Evolutionary conservation across 2,888 invertebrate genomes (phyloP).

Genomic region (Lithophane socia): DNA sequence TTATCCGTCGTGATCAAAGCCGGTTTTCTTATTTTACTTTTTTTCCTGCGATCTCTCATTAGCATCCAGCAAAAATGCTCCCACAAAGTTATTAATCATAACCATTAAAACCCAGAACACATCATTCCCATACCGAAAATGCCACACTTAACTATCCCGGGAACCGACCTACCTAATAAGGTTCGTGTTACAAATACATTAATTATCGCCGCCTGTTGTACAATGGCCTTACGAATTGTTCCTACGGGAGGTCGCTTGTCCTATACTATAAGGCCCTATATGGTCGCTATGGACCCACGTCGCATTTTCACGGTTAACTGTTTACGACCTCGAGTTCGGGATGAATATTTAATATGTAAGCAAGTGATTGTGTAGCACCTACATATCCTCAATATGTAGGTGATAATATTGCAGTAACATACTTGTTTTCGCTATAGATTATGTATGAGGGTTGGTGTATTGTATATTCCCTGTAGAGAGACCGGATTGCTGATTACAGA

Average conservation of each 20-base stretch:
- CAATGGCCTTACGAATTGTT: constrained; percentile 69
- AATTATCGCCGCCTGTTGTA: constrained; percentile 71
- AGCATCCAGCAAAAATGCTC: constrained; percentile 14
- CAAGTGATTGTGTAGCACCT: constrained; percentile 57
- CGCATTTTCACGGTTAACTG: constrained; percentile 71
- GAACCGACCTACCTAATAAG: constrained; percentile 71
- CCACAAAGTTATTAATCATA: constrained; percentile 40
- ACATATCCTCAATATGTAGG: constrained; percentile 51
- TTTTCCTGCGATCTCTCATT: constrained; percentile 22
- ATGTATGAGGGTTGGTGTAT: constrained; percentile 48
- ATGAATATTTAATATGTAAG: constrained; percentile 62
- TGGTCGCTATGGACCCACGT: constrained; percentile 50
- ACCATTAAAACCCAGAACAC: constrained; percentile 34
- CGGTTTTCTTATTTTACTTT: background rate
- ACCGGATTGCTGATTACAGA: constrained; percentile 50
- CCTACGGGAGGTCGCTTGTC: constrained; percentile 64
- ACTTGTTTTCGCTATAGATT: constrained; percentile 39
- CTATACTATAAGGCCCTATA: constrained; percentile 46
- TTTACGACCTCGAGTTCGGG: constrained; percentile 60
- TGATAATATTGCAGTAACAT: constrained; percentile 62
- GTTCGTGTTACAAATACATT: constrained; percentile 80
- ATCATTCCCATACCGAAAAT: constrained; percentile 49
- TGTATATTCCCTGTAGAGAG: constrained; percentile 40
- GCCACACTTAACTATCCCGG: constrained; percentile 53
- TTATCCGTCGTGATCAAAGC: constrained; percentile 9